A percentile compares a stretch with the other conserved stretches of the same genome.
Conservation (phyloP, 92 coral and sea anemone species). For the Paramuricea clavata region DNA sequence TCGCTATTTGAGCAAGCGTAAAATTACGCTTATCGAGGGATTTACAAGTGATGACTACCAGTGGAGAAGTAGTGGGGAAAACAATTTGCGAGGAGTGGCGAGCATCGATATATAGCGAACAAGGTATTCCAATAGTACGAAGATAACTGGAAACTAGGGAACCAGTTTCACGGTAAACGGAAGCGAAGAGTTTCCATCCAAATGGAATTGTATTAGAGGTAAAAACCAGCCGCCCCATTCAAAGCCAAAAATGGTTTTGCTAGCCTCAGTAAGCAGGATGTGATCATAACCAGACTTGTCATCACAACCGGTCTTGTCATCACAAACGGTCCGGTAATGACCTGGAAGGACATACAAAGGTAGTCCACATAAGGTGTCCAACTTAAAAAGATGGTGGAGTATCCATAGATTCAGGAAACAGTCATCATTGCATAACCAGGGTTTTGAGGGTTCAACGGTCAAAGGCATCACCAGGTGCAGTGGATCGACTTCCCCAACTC, state of each 20-base stretch:
- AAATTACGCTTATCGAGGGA: neutral
- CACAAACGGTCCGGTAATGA: constrained; percentile 39
- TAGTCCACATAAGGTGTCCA: too few species aligned
- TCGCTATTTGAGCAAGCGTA: neutral
- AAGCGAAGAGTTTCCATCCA: constrained; percentile 28
- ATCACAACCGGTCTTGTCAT: constrained; percentile 44
- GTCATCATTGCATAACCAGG: constrained; percentile 53
- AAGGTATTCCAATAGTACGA: constrained; percentile 27
- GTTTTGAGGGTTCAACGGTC: constrained; percentile 64
- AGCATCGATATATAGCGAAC: constrained; percentile 38
- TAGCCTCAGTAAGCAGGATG: constrained; percentile 1
- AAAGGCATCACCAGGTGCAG: constrained; percentile 9
- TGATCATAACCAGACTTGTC: constrained; percentile 72
- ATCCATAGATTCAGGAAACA: too few species aligned
- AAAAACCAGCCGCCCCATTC: constrained; percentile 20
- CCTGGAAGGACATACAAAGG: too few species aligned
- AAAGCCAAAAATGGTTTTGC: constrained; percentile 48
- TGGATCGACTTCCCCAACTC: neutral
- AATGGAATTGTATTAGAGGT: constrained; percentile 10
- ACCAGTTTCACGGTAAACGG: constrained; percentile 18
- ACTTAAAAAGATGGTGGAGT: too few species aligned
- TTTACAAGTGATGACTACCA: neutral
- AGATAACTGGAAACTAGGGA: neutral
- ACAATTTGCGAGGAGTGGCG: neutral
- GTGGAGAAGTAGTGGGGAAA: neutral